Evolutionary conservation across 2,797 vertebrate genomes (phyloP).

Genomic region (Enteromius afrohamiltoni): DNA sequence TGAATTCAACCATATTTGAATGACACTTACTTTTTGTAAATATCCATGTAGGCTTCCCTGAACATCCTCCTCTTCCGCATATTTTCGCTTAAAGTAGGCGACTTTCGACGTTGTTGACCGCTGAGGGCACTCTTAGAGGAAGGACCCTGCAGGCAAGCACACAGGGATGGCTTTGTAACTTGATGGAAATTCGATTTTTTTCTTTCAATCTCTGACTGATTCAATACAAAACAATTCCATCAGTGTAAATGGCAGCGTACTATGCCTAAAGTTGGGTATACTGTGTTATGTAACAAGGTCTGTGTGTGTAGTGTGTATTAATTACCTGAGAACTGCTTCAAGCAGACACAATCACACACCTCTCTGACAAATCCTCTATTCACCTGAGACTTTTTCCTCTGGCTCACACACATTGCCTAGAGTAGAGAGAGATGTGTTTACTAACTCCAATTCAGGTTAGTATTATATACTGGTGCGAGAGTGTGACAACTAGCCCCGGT

Average conservation of each 20-base stretch:
- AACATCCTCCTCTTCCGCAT: constrained; percentile 99
- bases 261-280: background rate
- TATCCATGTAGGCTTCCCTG: constrained; percentile 91
- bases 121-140: constrained; percentile 68
- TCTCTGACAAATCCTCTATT: constrained; percentile 62
- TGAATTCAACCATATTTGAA: background rate
- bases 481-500: background rate
- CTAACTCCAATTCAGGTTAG: background rate
- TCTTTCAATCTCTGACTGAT: background rate
- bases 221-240: constrained; percentile 6
- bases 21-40: constrained; percentile 91
- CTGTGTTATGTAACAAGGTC: constrained; percentile 24
- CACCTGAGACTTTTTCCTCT: constrained; percentile 56
- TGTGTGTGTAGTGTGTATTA: constrained; percentile 29
- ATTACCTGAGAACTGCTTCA: constrained; percentile 67
- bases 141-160: constrained; percentile 57
- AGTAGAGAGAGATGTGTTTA: constrained; percentile 4
- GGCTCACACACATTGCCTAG: constrained; percentile 68
- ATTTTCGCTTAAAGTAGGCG: constrained; percentile 99
- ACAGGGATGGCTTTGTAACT: background rate
- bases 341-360: constrained; percentile 58
- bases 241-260: background rate
- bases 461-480: background rate
- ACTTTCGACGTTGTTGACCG: constrained; percentile 98
- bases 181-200: background rate